Conservation (phyloP, 2,888 invertebrate genomes). For the Thera britannica region DNA sequence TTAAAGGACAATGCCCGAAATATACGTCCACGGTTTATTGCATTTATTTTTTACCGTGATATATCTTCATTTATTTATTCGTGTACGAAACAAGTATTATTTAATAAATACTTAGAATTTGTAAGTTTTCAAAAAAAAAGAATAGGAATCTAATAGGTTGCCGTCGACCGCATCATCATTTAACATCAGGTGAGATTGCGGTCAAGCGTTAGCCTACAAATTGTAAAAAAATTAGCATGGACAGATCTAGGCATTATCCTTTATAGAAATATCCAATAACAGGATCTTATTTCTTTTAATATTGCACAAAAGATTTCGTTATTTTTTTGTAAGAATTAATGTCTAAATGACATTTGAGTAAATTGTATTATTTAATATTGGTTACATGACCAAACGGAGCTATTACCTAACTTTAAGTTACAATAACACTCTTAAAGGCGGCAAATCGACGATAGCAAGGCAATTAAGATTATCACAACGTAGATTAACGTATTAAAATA, state of each 20-base stretch:
- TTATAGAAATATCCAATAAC: not conserved
- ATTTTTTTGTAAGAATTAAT: not conserved
- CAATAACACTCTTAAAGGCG: constrained; percentile 20
- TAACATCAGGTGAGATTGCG: no score
- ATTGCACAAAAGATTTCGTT: not conserved
- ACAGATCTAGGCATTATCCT: not conserved
- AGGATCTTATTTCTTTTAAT: not conserved
- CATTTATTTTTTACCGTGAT: no score
- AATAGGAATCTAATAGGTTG: no score
- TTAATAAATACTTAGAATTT: no score
- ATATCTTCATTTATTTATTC: no score
- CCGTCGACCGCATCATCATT: no score
- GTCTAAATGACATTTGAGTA: constrained; percentile 1
- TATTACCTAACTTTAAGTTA: constrained; percentile 30
- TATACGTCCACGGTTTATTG: no score
- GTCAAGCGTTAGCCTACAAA: no score
- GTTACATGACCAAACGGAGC: constrained; percentile 14
- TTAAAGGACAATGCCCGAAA: no score
- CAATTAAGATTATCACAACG: constrained; percentile 14
- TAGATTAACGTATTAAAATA: not conserved
- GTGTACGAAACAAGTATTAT: no score
- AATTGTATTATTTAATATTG: constrained; percentile 11
- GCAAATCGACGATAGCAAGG: constrained; percentile 23
- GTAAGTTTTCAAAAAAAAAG: no score
- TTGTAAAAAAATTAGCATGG: no score